A percentile compares a stretch with the other conserved stretches of the same genome.
Evolutionary conservation across 2,113 vertebrate species (phyloP).

Genomic region (Crotalus horridus): DNA sequence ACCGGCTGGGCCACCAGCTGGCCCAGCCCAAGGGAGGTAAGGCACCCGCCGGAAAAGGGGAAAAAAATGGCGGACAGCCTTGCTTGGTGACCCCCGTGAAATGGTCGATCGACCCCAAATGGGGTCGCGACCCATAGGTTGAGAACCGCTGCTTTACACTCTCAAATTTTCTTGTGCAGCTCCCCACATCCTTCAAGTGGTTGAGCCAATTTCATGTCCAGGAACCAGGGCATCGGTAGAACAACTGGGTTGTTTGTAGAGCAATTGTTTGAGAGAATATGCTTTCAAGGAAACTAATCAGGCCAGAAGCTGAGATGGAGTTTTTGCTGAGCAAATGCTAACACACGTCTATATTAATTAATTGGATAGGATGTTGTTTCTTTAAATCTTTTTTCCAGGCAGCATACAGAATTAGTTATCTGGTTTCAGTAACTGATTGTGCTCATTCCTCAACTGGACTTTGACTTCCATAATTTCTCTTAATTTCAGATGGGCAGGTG

Average conservation of each 20-base stretch:
- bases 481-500: not conserved
- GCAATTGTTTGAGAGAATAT: not conserved
- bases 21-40: no score
- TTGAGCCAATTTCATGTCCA: not conserved
- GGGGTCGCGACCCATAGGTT: no score
- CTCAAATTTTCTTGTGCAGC: not conserved
- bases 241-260: not conserved
- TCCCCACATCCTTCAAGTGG: not conserved
- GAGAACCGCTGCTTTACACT: not conserved
- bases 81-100: no score
- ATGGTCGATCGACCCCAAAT: no score
- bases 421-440: not conserved
- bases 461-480: not conserved
- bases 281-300: not conserved
- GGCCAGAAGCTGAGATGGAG: not conserved
- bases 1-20: no score
- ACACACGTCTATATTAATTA: not conserved
- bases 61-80: no score
- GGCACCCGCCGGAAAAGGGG: no score
- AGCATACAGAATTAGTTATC: not conserved
- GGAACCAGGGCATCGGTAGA: not conserved
- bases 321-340: not conserved
- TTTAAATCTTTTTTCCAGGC: not conserved
- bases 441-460: not conserved
- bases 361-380: not conserved